Evolutionary conservation across 2,113 vertebrate genomes (phyloP).

Genomic region (Okapia johnstoni): DNA sequence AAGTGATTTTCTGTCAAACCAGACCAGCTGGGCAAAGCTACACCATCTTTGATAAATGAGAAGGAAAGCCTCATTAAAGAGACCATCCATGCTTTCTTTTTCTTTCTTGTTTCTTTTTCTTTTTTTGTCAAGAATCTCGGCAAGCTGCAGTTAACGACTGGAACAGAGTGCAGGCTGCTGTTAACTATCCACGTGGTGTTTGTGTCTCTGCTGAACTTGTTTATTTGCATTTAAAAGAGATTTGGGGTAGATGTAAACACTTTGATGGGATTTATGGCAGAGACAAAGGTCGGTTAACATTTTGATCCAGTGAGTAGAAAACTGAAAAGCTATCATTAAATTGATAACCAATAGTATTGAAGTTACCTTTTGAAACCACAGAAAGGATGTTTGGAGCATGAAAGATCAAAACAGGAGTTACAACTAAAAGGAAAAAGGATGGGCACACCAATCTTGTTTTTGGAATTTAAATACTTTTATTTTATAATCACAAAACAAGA

Average conservation of each 20-base stretch:
- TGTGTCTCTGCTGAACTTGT: constrained; percentile 68
- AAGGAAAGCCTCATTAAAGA: constrained; percentile 77
- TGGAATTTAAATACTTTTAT: constrained; percentile 25
- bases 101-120: not conserved
- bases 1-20: constrained; percentile 72
- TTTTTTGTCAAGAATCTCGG: constrained; percentile 51
- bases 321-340: constrained; percentile 58
- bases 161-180: constrained; percentile 67
- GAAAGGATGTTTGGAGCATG: not conserved
- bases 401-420: constrained; percentile 35
- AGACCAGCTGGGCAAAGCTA: constrained; percentile 60
- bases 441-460: not conserved
- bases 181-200: constrained; percentile 67
- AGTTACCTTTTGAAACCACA: constrained; percentile 44
- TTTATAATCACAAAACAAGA: constrained; percentile 6
- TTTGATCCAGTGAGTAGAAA: constrained; percentile 48
- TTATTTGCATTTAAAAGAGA: constrained; percentile 75
- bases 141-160: constrained; percentile 70
- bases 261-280: constrained; percentile 67
- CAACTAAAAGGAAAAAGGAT: not conserved
- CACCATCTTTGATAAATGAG: constrained; percentile 62
- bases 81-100: constrained; percentile 33
- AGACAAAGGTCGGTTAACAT: constrained; percentile 60
- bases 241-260: constrained; percentile 54
- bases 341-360: constrained; percentile 26